Percentiles rank a stretch among this genome's conserved stretches.
phyloP scores from a whole-genome alignment of 2,888 invertebrate species.

The Dromius quadrimaculatus region DNA sequence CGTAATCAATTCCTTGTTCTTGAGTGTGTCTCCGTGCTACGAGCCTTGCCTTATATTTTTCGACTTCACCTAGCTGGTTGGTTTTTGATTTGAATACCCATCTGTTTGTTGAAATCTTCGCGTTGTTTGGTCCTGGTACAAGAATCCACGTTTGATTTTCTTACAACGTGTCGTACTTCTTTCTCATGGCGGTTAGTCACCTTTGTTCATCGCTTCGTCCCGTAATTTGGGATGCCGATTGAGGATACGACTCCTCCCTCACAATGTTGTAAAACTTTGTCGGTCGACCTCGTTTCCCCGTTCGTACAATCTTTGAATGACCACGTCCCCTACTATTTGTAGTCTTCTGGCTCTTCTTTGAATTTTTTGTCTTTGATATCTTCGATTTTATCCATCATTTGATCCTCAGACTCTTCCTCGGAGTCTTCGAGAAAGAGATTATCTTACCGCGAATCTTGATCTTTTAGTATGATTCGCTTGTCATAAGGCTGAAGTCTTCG shows the following conservation, averaged over 20 bases:
- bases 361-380: too few species aligned
- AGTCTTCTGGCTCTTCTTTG: background rate
- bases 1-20: constrained; percentile 54
- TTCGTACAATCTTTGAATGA: constrained; percentile 9
- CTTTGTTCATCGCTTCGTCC: constrained; percentile 35
- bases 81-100: constrained; percentile 55
- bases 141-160: constrained; percentile 55
- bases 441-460: background rate
- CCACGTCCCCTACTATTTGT: constrained; percentile 1
- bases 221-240: constrained; percentile 37
- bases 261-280: background rate
- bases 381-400: too few species aligned
- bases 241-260: constrained; percentile 20
- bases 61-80: constrained; percentile 48
- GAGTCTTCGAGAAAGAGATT: background rate
- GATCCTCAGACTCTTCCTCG: too few species aligned
- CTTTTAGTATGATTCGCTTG: background rate
- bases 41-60: constrained; percentile 54
- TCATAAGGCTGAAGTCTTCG: background rate
- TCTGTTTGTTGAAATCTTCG: constrained; percentile 52
- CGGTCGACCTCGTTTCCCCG: constrained; percentile 36
- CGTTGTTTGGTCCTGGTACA: constrained; percentile 49
- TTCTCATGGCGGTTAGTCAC: constrained; percentile 55
- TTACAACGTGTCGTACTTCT: constrained; percentile 53
- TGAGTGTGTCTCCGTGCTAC: constrained; percentile 56